Evolutionary conservation across 2,113 vertebrate genomes (phyloP).

Genomic region (Pipa parva): DNA sequence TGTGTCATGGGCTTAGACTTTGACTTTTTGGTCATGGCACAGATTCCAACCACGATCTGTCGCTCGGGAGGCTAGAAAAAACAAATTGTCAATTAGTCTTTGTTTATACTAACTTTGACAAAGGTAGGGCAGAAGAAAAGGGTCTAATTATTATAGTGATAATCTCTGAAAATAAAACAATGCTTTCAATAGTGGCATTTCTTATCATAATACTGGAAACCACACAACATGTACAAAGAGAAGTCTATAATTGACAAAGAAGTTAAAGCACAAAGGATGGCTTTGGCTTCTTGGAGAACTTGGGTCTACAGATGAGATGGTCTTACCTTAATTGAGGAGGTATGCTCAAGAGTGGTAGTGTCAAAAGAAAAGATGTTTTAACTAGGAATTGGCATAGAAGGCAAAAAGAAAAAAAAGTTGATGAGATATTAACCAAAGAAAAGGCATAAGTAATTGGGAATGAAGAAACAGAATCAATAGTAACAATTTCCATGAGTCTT

Average conservation of each 20-base stretch:
- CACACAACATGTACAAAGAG: no score
- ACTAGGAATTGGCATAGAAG: neutral
- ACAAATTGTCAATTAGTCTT: no score
- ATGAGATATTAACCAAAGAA: neutral
- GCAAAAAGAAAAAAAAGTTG: neutral
- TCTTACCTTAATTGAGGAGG: neutral
- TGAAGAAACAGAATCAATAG: no score
- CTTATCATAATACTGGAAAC: no score
- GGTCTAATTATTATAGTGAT: neutral
- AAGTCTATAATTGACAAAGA: neutral
- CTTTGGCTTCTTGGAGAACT: neutral
- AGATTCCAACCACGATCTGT: slow-evolving; percentile 95
- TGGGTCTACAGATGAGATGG: neutral
- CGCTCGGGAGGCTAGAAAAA: slow-evolving; percentile 79
- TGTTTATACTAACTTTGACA: no score
- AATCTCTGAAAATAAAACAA: neutral
- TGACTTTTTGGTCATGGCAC: slow-evolving; percentile 98
- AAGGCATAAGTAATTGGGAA: no score
- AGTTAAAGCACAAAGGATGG: neutral
- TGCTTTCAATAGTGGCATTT: no score
- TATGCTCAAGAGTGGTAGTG: neutral
- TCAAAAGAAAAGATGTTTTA: neutral
- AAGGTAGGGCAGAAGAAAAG: neutral
- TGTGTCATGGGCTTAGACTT: slow-evolving; percentile 99
- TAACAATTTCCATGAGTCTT: no score